Conservation (phyloP, 2,797 vertebrate genomes). For the Onychomys arenicola region DNA sequence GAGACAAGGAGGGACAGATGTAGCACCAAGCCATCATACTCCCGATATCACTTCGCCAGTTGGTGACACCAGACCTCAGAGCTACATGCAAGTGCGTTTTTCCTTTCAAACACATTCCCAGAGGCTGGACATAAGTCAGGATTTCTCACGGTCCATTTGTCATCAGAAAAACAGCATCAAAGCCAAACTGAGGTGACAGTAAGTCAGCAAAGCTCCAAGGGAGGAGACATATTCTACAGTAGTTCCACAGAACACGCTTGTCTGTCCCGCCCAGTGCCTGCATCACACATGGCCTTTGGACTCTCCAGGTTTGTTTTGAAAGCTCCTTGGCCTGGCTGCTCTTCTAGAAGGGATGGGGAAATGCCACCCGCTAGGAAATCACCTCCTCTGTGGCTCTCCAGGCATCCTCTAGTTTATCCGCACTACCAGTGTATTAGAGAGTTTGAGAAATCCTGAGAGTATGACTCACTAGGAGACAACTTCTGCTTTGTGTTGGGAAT, state of each 20-base stretch:
- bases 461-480: background rate
- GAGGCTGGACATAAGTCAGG: background rate
- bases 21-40: background rate
- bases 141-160: background rate
- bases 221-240: background rate
- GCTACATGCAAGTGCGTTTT: background rate
- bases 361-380: background rate
- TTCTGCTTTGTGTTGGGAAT: background rate
- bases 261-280: too few relatives aligned
- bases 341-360: background rate
- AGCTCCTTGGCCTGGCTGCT: too few relatives aligned
- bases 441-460: background rate
- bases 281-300: background rate
- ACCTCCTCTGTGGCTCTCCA: background rate
- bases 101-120: background rate
- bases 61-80: background rate
- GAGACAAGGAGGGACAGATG: background rate
- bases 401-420: background rate
- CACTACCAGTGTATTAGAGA: background rate
- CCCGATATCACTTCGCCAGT: background rate
- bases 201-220: background rate
- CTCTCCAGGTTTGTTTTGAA: background rate
- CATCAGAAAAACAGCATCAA: background rate
- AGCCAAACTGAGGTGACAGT: background rate
- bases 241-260: fast-evolving